Percentiles rank a stretch among this genome's conserved stretches.
Evolutionary conservation across 2,113 vertebrate genomes (phyloP).

Genomic region (Lagopus muta): DNA sequence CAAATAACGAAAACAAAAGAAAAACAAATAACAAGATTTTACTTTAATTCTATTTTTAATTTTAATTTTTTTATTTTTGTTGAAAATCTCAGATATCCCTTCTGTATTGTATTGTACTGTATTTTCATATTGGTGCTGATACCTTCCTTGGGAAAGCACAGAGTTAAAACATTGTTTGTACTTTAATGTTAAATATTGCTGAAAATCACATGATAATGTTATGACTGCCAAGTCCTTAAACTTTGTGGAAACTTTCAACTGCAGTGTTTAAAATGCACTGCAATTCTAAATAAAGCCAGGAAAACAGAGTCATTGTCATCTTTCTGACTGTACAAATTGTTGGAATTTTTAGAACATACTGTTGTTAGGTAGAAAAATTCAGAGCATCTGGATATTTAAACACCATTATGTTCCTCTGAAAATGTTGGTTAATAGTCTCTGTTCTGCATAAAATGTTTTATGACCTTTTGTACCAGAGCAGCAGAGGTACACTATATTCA

Average conservation of each 20-base stretch:
- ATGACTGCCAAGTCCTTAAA: background rate
- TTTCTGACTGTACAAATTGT: background rate
- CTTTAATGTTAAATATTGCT: background rate
- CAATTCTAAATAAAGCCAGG: background rate
- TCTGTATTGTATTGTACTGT: background rate
- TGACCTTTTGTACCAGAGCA: background rate
- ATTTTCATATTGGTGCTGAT: background rate
- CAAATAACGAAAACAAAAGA: background rate
- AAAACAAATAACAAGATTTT: background rate
- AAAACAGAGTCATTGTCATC: background rate
- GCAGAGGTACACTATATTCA: background rate
- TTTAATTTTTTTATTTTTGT: background rate
- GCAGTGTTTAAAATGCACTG: background rate
- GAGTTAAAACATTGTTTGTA: background rate
- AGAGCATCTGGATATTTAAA: background rate
- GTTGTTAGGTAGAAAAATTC: background rate
- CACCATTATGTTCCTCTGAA: background rate
- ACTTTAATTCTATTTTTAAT: background rate
- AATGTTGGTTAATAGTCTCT: background rate
- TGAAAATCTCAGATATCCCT: background rate
- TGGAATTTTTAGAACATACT: background rate
- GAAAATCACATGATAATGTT: background rate
- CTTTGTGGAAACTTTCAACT: background rate
- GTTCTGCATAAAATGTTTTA: background rate
- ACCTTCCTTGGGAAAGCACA: background rate